These are phyloP conservation scores for Formica exsecta DNA, from an alignment of 1,140 invertebrate genomes.

Conservation along the genomic window DNA sequence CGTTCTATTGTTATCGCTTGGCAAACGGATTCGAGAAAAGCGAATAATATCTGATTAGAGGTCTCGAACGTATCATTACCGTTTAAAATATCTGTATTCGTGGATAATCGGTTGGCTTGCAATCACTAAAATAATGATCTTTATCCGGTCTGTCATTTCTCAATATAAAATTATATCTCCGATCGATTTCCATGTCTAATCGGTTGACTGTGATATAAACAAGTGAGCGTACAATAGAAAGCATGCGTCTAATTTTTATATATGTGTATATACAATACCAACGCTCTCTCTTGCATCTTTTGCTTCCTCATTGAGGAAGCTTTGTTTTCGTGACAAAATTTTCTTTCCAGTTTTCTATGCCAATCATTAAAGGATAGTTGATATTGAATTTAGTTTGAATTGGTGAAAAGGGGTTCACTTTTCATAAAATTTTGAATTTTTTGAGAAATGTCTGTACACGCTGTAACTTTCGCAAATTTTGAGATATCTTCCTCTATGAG, in stretches of 20 bases:
- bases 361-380: too few species aligned
- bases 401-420: too few species aligned
- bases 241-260: slow-evolving; percentile 29
- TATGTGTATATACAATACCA: neutral
- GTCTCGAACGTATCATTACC: neutral
- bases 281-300: neutral
- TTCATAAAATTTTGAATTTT: too few species aligned
- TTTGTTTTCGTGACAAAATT: too few species aligned
- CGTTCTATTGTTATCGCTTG: slow-evolving; percentile 27
- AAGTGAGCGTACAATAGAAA: slow-evolving; percentile 43
- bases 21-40: slow-evolving; percentile 3
- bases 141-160: slow-evolving; percentile 17
- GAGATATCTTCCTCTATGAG: too few species aligned
- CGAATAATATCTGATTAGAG: slow-evolving; percentile 10
- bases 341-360: too few species aligned
- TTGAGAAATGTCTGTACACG: too few species aligned
- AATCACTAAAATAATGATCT: slow-evolving; percentile 30
- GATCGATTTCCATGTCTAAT: slow-evolving; percentile 44
- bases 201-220: neutral
- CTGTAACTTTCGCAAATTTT: too few species aligned
- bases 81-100: neutral
- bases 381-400: too few species aligned
- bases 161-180: slow-evolving; percentile 24
- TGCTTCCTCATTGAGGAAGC: too few species aligned
- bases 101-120: slow-evolving; percentile 16